Percentiles rank a stretch among this genome's conserved stretches.
Conservation (phyloP, 1,140 invertebrate genomes). For the Drosophila kikkawai region DNA sequence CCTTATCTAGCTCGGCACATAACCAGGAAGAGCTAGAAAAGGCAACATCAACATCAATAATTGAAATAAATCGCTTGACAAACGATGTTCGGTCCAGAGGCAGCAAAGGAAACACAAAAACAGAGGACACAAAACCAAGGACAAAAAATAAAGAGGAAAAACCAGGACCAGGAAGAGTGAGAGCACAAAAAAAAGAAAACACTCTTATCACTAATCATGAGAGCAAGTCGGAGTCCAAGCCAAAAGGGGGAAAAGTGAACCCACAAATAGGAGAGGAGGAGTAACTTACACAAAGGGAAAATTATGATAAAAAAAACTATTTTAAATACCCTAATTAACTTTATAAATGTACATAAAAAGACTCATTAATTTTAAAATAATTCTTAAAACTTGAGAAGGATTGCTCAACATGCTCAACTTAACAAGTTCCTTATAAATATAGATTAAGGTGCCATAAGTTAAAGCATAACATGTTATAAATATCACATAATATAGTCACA, state of each 20-base stretch:
- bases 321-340: background rate
- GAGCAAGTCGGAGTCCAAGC: slow-evolving; percentile 14
- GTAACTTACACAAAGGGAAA: background rate
- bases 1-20: slow-evolving; percentile 34
- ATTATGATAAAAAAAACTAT: background rate
- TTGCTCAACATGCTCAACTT: rapidly evolving
- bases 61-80: slow-evolving; percentile 81
- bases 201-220: slow-evolving; percentile 75
- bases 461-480: background rate
- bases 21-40: slow-evolving; percentile 15
- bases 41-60: slow-evolving; percentile 60
- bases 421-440: background rate
- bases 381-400: no score
- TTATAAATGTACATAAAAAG: background rate
- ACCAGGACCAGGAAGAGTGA: slow-evolving; percentile 14
- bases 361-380: no score
- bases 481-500: background rate
- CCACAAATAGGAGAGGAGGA: background rate
- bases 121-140: slow-evolving; percentile 27
- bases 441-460: no score
- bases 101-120: slow-evolving; percentile 36
- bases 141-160: slow-evolving; percentile 20
- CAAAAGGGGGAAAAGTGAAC: slow-evolving; percentile 9
- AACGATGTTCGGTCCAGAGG: slow-evolving; percentile 51
- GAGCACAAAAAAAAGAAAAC: slow-evolving; percentile 25